Evolutionary conservation across 2,113 vertebrate genomes (phyloP), one percentile per base, ranked within the genome.

Genomic region (Peucedramus taeniatus): DNA sequence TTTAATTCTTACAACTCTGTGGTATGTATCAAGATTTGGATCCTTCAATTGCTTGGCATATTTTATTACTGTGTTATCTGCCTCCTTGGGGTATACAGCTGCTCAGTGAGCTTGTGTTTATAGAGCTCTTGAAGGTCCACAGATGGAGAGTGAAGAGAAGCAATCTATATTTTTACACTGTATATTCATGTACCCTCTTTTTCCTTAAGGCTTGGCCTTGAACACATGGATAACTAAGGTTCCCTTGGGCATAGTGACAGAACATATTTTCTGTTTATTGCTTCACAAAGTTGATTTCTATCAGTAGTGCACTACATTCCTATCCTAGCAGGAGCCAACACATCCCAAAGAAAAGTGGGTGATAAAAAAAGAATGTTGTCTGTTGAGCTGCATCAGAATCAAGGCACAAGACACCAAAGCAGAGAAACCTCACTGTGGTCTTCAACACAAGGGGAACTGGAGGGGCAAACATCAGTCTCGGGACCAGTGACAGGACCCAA

Each of bases 121-220:
- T 87, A 87, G 93, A 96, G 68, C 42, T 92, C 54, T 78, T 83
- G 54, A 93, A 82, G 51, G 85, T 68, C 56, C 86, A 93, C 88
- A 95, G 83, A 93, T 68, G 56, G 83, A 87, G n/a, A 88, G 35
- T 10, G 18, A 66, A 93, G 66, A 72, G 51, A 83, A 65, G 30
- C 39, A 93, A 92, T 78, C 87, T 78, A 26, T 82, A 83, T 85
- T 95, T 95, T 94, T 78, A 91, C 45, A 63, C 39, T 83, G 42
- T 79, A 39, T 74, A 75, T 84, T 85, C 91, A 53, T 23, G 28
- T 89, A 82, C n/a, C 15, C 24, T 85, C 66, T 81, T 82, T 59
- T 70, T 91, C 81, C 70, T 89, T 54, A 74, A 95, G 66, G 66
- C 66, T 40, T 90, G 35, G 66, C 74, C 92, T 91, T 45, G 2